Evolutionary conservation across 2,113 vertebrate genomes (phyloP), one percentile per base, ranked within the genome.

Genomic region (Dasyornis broadbenti): DNA sequence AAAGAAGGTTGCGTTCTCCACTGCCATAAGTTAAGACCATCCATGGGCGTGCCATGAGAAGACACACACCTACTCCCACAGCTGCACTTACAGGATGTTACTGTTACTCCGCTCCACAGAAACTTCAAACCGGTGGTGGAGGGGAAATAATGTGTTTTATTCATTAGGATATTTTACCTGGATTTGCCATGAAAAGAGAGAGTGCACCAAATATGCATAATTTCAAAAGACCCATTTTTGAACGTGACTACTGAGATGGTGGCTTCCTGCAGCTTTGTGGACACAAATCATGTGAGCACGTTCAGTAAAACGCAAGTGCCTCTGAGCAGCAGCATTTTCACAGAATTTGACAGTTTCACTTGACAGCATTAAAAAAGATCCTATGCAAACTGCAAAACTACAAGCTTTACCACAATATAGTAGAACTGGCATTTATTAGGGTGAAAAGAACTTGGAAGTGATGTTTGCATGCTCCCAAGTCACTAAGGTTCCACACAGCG

Each of bases 71-170:
- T 27, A 30, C 13, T 42, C 24, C 33, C 64, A 14, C 30, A 82
- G 47, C 21, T 85, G 24, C 2, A 5, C 35, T 88, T 68, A 24
- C 4, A 23, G 2, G 0, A 16, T 3, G 15, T 59, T 63, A 61
- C 18, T 13, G 4, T 47, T 70, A 52, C 22, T 50, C 27, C 10
- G 6, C n/a, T 71, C 18, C 56, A 45, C 21, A 52, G 33, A 27
- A 21, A 42, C 39, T 52, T 71, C 24, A 59, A 39, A 44, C 0
- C 3, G 9, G 11, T 0, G 2, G 15, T 1, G 2, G 9, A 30
- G 3, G 4, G 2, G 10, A 82, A 90, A 79, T 15, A 64, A 66
- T 37, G 6, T 7, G 56, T 49, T 82, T 42, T 28, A 61, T 42
- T 49, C 13, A 68, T 37, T 37, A 13, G 26, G 15, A 27, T 65